Conservation (phyloP, 1,140 invertebrate species). For the Lysiphlebus fabarum region DNA sequence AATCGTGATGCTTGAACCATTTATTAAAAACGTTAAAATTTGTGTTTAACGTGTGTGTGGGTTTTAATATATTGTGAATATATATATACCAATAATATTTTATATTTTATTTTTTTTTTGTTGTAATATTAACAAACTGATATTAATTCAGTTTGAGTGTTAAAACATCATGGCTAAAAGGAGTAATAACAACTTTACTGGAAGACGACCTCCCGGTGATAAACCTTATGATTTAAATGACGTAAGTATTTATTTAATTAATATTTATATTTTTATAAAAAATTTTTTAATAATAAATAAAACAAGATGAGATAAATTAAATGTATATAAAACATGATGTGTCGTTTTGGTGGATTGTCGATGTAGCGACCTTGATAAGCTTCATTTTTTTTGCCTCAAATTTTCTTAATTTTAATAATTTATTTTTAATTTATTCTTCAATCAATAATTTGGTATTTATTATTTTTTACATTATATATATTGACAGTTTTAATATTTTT, state of each 20-base stretch:
- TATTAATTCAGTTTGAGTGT: too few relatives aligned
- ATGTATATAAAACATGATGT: background rate
- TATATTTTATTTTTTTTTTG: too few relatives aligned
- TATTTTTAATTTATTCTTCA: background rate
- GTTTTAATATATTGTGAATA: too few relatives aligned
- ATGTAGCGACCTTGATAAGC: background rate
- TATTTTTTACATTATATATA: too few relatives aligned
- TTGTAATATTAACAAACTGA: too few relatives aligned
- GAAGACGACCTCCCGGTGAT: conserved; percentile 36
- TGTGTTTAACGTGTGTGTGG: too few relatives aligned
- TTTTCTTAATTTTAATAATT: background rate
- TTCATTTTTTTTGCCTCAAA: background rate
- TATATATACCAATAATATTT: too few relatives aligned
- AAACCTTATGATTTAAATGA: conserved; percentile 52
- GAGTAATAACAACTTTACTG: conserved; percentile 36
- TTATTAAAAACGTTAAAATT: too few relatives aligned
- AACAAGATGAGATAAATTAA: background rate
- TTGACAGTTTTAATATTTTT: too few relatives aligned
- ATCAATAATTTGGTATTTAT: too few relatives aligned
- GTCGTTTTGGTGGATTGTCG: background rate
- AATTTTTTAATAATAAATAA: background rate
- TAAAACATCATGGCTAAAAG: conserved; percentile 36
- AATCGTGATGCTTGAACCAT: too few relatives aligned
- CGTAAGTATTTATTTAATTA: conserved; percentile 40
- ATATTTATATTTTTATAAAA: background rate